Conservation (phyloP, 2,113 vertebrate species). For the Pseudopipra pipra region DNA sequence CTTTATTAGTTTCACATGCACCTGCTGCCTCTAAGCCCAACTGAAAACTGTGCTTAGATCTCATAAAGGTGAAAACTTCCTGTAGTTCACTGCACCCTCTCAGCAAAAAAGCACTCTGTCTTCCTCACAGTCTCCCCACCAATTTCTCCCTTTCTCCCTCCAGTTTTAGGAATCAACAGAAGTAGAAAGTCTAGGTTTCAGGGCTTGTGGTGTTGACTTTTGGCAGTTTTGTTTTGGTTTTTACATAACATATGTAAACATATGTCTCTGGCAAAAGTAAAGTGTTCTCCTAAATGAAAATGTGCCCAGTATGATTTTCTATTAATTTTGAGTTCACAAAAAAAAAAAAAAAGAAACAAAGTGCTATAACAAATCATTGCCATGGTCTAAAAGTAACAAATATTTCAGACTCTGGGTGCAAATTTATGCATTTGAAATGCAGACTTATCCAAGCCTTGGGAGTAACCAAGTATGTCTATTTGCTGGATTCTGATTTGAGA, state of each 20-base stretch:
- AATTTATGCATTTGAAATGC: neutral
- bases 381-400: neutral
- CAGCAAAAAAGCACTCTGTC: neutral
- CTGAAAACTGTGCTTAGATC: neutral
- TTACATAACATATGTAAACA: neutral
- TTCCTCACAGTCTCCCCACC: neutral
- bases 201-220: neutral
- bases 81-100: neutral
- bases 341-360: neutral
- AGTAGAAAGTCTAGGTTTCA: neutral
- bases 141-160: neutral
- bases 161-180: neutral
- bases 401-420: neutral
- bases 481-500: neutral
- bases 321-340: neutral
- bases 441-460: neutral
- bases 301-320: neutral
- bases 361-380: neutral
- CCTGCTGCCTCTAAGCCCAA: neutral
- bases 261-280: neutral
- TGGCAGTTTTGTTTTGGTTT: accelerated
- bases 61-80: neutral
- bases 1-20: neutral
- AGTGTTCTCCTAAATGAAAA: neutral
- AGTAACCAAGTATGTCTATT: neutral